phyloP scores from a whole-genome alignment of 2,888 invertebrate genomes.

The Ormyrus nitidulus region DNA sequence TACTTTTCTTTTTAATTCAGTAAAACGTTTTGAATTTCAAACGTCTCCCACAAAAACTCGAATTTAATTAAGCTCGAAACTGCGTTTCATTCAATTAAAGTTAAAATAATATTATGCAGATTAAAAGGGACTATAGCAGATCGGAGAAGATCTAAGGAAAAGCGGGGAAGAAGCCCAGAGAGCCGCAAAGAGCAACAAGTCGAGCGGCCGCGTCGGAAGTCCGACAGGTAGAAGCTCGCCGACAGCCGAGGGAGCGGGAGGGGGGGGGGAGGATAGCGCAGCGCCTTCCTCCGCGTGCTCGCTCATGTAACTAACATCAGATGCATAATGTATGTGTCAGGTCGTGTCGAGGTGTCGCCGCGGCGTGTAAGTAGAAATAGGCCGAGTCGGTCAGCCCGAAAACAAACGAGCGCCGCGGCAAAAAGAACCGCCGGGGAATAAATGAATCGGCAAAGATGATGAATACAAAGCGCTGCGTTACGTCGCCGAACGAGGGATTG shows the following conservation, averaged over 20 bases:
- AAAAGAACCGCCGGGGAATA: neutral
- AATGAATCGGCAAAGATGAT: no score
- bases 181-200: neutral
- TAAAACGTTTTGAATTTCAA: no score
- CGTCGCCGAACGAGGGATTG: no score
- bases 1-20: no score
- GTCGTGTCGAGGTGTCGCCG: constrained; percentile 66
- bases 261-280: constrained; percentile 43
- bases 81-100: no score
- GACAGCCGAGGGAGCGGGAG: neutral
- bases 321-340: constrained; percentile 71
- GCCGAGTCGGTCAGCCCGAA: constrained; percentile 31
- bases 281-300: constrained; percentile 62
- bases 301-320: constrained; percentile 73
- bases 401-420: neutral
- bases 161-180: neutral
- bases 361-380: constrained; percentile 39
- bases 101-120: no score
- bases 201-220: constrained; percentile 3
- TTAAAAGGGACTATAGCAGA: neutral
- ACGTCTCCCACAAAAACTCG: no score
- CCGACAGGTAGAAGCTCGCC: constrained; percentile 18
- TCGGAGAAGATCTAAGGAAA: neutral
- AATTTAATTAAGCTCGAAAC: no score
- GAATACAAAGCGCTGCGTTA: no score